Conservation (phyloP, 92 coral and sea anemone species). For the Porites evermanni region DNA sequence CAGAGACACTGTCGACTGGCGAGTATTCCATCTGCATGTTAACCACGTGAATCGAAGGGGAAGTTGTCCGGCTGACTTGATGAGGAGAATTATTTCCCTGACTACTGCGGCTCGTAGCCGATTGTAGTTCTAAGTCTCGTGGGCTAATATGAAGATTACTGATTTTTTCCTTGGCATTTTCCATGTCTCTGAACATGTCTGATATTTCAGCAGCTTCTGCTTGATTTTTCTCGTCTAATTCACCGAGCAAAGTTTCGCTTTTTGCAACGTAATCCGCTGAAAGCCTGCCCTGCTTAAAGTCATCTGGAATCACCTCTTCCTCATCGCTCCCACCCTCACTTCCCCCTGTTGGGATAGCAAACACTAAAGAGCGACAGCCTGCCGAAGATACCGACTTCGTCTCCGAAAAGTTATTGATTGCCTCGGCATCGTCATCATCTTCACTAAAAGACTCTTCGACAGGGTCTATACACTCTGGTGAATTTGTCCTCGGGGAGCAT, state of each 20-base stretch:
- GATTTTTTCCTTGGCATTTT: slow-evolving; percentile 55
- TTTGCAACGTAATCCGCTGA: slow-evolving; percentile 80
- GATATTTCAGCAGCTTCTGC: slow-evolving; percentile 74
- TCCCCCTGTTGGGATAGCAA: slow-evolving; percentile 85
- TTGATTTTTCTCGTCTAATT: slow-evolving; percentile 58
- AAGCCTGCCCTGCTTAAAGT: slow-evolving; percentile 24
- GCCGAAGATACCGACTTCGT: slow-evolving; percentile 29
- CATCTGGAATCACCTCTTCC: slow-evolving; percentile 33
- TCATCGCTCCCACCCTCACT: slow-evolving; percentile 62
- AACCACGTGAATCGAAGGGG: slow-evolving; percentile 31
- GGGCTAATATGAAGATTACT: slow-evolving; percentile 39
- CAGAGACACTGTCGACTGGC: slow-evolving; percentile 15
- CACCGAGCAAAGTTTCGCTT: slow-evolving; percentile 65
- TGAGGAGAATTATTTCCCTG: background rate
- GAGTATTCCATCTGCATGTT: slow-evolving; percentile 6
- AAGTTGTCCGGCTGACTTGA: background rate
- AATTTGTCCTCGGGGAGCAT: slow-evolving; percentile 12
- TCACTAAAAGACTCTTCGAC: slow-evolving; percentile 52
- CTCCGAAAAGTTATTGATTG: slow-evolving; percentile 32
- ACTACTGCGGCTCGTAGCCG: background rate
- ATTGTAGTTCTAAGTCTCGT: slow-evolving; percentile 34
- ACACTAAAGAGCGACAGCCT: slow-evolving; percentile 66
- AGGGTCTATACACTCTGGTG: slow-evolving; percentile 7
- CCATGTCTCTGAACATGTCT: slow-evolving; percentile 74
- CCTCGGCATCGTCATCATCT: slow-evolving; percentile 58